Base-by-base conservation (phyloP, 2,113 vertebrate species). In the Pachypanchax playfairii region DNA sequence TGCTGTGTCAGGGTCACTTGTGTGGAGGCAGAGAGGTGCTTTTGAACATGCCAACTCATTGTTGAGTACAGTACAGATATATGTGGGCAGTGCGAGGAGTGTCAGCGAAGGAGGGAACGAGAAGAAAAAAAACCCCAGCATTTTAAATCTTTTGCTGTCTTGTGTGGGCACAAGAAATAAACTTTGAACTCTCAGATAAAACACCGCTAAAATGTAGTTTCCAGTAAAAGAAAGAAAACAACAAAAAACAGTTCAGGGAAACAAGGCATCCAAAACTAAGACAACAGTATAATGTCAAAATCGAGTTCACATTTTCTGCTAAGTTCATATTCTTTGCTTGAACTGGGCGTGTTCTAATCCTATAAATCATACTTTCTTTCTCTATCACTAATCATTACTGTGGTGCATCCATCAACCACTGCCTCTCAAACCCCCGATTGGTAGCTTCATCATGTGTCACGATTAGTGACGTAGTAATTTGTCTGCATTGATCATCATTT, bases 11-110 rank as follows among this genome's bases (percentile, higher is more conserved):
- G 84, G 73, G 68, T 77, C 61, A 68, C 54, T 50, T 39, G 52
- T 78, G 77, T 67, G 69, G 63, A 60, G 77, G 65, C 60, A 75
- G 44, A 21, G 69, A 10, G 62, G 58, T 65, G 63, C 59, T 68
- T 71, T 65, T 72, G 59, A 82, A 65, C 73, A 69, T 59, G 70
- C 57, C 56, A 84, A 44, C 63, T 52, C 29, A 55, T 31, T 74
- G 35, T 54, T 67, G 58, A 49, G 21, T 6, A 3, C 20, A 18
- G n/a, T 18, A 14, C 64, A 57, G 55, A 57, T 63, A 26, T 4
- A 76, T 58, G 75, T 74, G 46, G 73, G 71, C 59, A 18, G 53
- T 4, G 53, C 53, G 58, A 52, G 22, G 38, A 59, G 64, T 41
- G 65, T 36, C 31, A 11, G 42, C 12, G 72, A 55, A 22, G 56